A percentile compares a stretch with the other conserved stretches of the same genome.
These are phyloP conservation scores for Pseudorhiza aurosa DNA, from an alignment of 30 jellyfish, hydroid and myxozoan genomes.

Conservation along the genomic window DNA sequence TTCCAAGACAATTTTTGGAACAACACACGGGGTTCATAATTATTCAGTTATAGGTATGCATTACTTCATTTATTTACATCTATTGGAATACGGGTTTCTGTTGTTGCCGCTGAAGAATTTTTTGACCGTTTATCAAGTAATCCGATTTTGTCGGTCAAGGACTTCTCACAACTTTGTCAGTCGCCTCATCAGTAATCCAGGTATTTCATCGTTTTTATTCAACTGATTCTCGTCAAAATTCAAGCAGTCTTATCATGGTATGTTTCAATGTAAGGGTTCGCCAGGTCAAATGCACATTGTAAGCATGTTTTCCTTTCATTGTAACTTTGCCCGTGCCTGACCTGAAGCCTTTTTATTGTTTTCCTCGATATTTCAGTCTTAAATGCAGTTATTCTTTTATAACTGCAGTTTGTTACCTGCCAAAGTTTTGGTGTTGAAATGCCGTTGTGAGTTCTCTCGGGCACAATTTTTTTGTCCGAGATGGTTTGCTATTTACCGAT, in stretches of 20 bases:
- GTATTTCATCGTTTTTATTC: background rate
- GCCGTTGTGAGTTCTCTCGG: too few species aligned
- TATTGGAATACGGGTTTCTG: background rate
- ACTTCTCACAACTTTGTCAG: background rate
- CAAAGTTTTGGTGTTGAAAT: too few species aligned
- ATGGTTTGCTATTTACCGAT: too few species aligned
- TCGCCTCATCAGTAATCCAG: background rate
- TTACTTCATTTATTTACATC: too few species aligned
- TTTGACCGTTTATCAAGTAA: conserved; percentile 10
- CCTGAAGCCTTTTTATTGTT: background rate
- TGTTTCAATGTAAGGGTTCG: background rate
- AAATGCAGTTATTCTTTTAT: too few species aligned
- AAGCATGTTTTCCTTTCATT: background rate
- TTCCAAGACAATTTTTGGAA: conserved; percentile 19
- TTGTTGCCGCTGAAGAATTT: background rate
- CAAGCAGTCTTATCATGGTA: background rate
- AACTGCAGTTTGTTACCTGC: too few species aligned
- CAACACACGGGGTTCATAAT: conserved; percentile 23
- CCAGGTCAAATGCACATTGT: background rate
- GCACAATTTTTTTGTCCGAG: too few species aligned
- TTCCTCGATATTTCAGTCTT: background rate
- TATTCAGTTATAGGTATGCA: conserved; percentile 34
- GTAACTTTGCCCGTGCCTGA: background rate
- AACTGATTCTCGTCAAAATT: background rate
- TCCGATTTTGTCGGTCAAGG: background rate